Conservation (phyloP, 2,888 invertebrate species). For the Kryphioiulus occultus region DNA sequence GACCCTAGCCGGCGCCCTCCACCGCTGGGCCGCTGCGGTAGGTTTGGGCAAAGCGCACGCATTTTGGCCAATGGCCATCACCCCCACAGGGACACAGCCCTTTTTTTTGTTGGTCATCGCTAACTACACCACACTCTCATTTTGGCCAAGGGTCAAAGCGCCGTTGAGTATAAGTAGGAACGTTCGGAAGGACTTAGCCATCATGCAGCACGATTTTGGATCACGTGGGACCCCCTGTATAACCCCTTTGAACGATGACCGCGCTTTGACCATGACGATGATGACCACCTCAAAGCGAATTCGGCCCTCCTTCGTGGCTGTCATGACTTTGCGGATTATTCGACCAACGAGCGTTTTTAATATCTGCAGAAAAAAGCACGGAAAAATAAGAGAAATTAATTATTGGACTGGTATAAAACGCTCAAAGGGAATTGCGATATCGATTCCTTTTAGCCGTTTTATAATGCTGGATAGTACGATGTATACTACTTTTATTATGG, state of each 20-base stretch:
- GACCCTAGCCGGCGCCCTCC: not conserved
- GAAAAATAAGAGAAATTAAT: not conserved
- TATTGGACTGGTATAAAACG: not conserved
- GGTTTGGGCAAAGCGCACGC: not conserved
- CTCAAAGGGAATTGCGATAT: no score
- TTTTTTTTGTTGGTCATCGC: not conserved
- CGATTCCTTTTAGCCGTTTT: no score
- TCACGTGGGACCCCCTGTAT: not conserved
- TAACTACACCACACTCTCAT: not conserved
- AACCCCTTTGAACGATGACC: not conserved
- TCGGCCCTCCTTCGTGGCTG: not conserved
- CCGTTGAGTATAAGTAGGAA: not conserved
- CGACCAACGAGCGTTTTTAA: not conserved
- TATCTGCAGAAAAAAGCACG: not conserved
- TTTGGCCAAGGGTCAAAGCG: not conserved
- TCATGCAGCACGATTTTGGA: not conserved
- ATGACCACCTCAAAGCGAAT: conserved; percentile 6
- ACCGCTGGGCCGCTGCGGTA: conserved; percentile 15
- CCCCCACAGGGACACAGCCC: not conserved
- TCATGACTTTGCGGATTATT: not conserved
- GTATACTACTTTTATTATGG: no score
- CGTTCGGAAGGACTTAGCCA: not conserved
- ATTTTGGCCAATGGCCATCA: not conserved
- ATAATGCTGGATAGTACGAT: no score
- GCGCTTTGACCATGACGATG: not conserved